These are phyloP conservation scores for Percopsis omiscomaycus DNA, from an alignment of 2,797 vertebrate species.

Conservation along the genomic window DNA sequence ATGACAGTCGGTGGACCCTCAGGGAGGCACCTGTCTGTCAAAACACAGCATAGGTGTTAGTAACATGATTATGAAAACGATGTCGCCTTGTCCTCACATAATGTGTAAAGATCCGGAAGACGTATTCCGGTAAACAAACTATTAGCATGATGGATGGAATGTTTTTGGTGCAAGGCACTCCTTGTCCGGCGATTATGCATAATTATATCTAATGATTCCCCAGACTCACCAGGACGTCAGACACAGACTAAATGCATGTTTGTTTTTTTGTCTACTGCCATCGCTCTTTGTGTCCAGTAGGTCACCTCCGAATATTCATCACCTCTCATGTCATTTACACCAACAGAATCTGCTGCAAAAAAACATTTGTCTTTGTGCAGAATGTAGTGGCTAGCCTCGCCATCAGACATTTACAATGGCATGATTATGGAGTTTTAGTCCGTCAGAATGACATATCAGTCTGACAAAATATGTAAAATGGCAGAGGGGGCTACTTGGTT, in stretches of 20 bases:
- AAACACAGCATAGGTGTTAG: conserved; percentile 42
- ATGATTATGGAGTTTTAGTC: conserved; percentile 78
- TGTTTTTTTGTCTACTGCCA: conserved; percentile 58
- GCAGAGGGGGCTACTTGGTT: conserved; percentile 52
- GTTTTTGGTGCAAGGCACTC: conserved; percentile 47
- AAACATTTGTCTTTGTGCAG: too few species aligned
- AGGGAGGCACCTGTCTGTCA: conserved; percentile 61
- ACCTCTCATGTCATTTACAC: conserved; percentile 58
- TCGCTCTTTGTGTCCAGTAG: conserved; percentile 53
- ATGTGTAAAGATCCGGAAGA: conserved; percentile 41
- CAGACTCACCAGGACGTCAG: conserved; percentile 47
- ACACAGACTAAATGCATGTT: conserved; percentile 55
- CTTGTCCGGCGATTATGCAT: conserved; percentile 43
- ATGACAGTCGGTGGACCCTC: conserved; percentile 50
- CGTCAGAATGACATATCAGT: conserved; percentile 72
- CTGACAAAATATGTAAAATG: conserved; percentile 70
- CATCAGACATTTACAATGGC: conserved; percentile 65
- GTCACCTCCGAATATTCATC: conserved; percentile 71
- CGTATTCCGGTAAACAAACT: conserved; percentile 55
- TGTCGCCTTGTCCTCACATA: conserved; percentile 46
- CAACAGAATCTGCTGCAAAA: conserved; percentile 47
- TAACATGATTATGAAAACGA: conserved; percentile 56
- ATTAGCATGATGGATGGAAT: conserved; percentile 58
- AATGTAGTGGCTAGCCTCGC: conserved; percentile 31
- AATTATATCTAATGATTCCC: conserved; percentile 66